phyloP scores from a whole-genome alignment of 2,113 vertebrate species.

The Polypterus bichir region DNA sequence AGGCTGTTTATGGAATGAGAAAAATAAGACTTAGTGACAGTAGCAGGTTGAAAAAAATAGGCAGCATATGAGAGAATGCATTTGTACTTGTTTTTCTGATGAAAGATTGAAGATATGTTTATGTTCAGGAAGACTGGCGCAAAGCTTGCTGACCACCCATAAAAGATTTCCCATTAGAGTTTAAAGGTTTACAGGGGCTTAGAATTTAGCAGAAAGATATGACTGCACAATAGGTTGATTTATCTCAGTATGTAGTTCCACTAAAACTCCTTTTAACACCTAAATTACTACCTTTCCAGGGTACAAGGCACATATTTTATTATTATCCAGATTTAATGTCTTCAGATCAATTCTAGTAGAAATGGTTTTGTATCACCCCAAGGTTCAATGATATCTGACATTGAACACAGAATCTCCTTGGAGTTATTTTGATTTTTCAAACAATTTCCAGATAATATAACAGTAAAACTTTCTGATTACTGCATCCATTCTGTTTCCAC shows the following conservation, averaged over 20 bases:
- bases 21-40: no score
- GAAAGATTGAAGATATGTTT: no score
- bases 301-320: not conserved
- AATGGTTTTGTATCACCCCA: conserved; percentile 1
- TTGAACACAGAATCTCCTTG: no score
- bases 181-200: not conserved
- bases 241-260: not conserved
- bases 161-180: not conserved
- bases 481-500: no score
- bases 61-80: no score
- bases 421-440: no score
- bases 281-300: not conserved
- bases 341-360: not conserved
- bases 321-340: conserved; percentile 1
- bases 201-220: not conserved
- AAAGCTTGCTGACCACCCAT: not conserved
- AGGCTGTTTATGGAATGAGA: no score
- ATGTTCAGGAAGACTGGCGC: no score
- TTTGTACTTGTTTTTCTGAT: no score
- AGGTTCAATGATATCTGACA: not conserved
- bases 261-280: not conserved
- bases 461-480: no score
- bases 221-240: not conserved
- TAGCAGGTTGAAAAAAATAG: no score
- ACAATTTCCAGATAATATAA: no score